A percentile compares a stretch with the other conserved stretches of the same genome.
phyloP scores from a whole-genome alignment of 1,140 invertebrate species.

The Cyphomyrmex costatus region DNA sequence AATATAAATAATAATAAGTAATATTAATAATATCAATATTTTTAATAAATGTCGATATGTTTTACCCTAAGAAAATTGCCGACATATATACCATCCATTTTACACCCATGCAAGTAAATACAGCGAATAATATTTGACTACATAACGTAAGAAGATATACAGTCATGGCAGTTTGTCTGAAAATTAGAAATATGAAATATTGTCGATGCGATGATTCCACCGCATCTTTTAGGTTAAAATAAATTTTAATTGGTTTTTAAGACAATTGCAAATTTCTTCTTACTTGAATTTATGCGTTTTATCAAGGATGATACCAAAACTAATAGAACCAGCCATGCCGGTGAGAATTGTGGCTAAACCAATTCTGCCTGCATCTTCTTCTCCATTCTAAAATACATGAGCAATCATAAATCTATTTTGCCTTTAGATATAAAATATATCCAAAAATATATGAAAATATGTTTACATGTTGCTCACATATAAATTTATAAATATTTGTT shows the following conservation, averaged over 20 bases:
- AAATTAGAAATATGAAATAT: constrained; percentile 56
- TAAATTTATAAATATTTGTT: constrained; percentile 25
- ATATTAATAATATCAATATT: neutral
- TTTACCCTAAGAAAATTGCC: constrained; percentile 88
- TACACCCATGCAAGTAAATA: constrained; percentile 59
- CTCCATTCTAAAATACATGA: constrained; percentile 83
- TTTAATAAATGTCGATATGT: neutral
- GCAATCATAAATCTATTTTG: neutral
- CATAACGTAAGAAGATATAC: constrained; percentile 59
- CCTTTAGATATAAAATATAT: constrained; percentile 24
- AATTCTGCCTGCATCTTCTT: constrained; percentile 90
- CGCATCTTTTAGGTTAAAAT: neutral
- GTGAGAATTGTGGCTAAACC: constrained; percentile 90
- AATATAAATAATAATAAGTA: too few relatives aligned
- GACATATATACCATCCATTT: constrained; percentile 89
- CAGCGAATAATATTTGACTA: constrained; percentile 58
- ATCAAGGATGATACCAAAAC: constrained; percentile 91
- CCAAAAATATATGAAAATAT: constrained; percentile 17
- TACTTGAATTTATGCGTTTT: constrained; percentile 89
- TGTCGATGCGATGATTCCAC: neutral
- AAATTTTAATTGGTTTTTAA: neutral
- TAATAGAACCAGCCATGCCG: constrained; percentile 91
- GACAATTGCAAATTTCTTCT: constrained; percentile 48
- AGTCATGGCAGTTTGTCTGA: constrained; percentile 54
- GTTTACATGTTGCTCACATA: neutral